Evolutionary conservation across 2,888 invertebrate species (phyloP), one percentile per base, ranked within the genome.

Genomic region (Hemaris fuciformis): DNA sequence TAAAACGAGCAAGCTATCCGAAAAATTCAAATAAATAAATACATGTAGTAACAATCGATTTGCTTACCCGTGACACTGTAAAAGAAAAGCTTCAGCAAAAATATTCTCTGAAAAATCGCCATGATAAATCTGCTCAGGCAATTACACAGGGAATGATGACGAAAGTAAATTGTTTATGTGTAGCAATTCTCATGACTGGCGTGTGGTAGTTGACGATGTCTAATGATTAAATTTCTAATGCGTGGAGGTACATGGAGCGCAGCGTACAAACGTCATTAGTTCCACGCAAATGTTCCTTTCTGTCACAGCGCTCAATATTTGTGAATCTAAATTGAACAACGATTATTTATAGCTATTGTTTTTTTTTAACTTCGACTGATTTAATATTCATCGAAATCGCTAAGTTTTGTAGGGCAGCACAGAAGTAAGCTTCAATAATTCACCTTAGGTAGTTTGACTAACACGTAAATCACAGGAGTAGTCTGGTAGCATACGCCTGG

Each of bases 201-300:
- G 25, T 62, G 60, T 59, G 63, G 56, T 59, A 48, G 61, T 61
- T 18, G 27, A 57, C 59, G 63, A 64, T 61, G 60, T 59, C 13
- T 53, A 41, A 53, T 42, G 66, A 70, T 27, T 53, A 10, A 18
- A 27, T 73, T 71, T 67, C 61, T 66, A 41, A 58, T 56, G 46
- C 60, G 34, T 57, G 42, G 57, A 23, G 58, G 38, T 25, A 60
- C 38, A 23, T 60, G 48, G 53, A 60, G 58, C 42, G 41, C 41
- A 62, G 62, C 64, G 62, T 64, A 56, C 46, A 43, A 73, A 75
- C 65, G 57, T 41, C 63, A 66, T 75, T 75, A 72, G 74, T 69
- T 71, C 62, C 71, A 69, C 75, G 58, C 34, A 10, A 25, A 25
- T 53, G 23, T 41, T 41, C 25, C 41, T 18, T 23, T 13, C 25